Evolutionary conservation across 2,888 invertebrate genomes (phyloP).

Genomic region (Orchesellides sinensis): DNA sequence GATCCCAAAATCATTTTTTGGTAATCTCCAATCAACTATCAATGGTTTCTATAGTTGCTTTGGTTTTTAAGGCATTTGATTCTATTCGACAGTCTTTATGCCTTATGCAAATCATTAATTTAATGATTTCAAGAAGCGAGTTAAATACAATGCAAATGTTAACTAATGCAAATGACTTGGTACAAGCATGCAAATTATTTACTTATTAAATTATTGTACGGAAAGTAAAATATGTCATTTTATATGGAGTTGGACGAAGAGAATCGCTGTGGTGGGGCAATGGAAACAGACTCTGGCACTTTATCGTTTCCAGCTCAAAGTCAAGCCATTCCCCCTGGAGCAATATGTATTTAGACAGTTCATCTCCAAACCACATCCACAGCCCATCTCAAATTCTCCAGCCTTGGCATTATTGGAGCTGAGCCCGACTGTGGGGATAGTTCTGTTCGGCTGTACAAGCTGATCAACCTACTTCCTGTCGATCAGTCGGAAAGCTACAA

Average conservation of each 20-base stretch:
- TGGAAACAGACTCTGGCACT: constrained; percentile 16
- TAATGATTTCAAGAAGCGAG: too few species aligned
- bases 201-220: too few species aligned
- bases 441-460: constrained; percentile 1
- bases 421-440: background rate
- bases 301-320: background rate
- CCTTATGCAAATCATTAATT: too few species aligned
- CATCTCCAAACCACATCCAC: constrained; percentile 19
- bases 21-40: too few species aligned
- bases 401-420: background rate
- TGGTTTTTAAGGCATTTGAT: too few species aligned
- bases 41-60: too few species aligned
- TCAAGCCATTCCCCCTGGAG: background rate
- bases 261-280: constrained; percentile 29
- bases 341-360: constrained; percentile 35
- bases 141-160: too few species aligned
- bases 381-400: constrained; percentile 9
- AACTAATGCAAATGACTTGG: too few species aligned
- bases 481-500: constrained; percentile 19
- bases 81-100: too few species aligned
- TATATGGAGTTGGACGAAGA: background rate
- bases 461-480: constrained; percentile 22
- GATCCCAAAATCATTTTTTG: too few species aligned
- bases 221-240: too few species aligned
- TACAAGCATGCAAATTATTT: too few species aligned